phyloP scores from a whole-genome alignment of 2,888 invertebrate species.

The Euplexia lucipara region DNA sequence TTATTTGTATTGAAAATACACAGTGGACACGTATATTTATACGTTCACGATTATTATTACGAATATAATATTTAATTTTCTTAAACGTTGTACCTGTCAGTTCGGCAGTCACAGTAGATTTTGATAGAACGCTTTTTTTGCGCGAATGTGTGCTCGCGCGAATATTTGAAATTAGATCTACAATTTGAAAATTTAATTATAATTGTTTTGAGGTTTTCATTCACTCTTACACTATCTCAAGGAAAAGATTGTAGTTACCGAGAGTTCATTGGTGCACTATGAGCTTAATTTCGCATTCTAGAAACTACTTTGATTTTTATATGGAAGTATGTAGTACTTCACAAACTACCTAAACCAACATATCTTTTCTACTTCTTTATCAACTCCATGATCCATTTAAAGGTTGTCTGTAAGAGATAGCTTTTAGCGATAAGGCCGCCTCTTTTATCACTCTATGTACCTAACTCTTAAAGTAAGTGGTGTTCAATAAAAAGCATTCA shows the following conservation, averaged over 20 bases:
- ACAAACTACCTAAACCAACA: no score
- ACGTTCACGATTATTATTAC: slow-evolving; percentile 8
- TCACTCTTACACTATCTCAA: neutral
- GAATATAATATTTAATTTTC: slow-evolving; percentile 34
- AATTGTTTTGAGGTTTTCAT: neutral
- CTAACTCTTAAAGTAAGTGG: no score
- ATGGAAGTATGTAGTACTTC: no score
- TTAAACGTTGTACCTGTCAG: slow-evolving; percentile 33
- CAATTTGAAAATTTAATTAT: neutral
- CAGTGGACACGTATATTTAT: slow-evolving; percentile 14
- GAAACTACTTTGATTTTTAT: no score
- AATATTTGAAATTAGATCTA: neutral
- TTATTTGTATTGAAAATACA: slow-evolving; percentile 38
- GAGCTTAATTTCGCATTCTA: no score
- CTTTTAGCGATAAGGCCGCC: no score
- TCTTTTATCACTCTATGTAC: no score
- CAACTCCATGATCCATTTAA: no score
- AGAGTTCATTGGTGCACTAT: no score
- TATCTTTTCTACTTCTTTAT: no score
- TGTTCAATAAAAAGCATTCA: no score
- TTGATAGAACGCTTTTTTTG: slow-evolving; percentile 32
- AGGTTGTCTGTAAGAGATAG: no score
- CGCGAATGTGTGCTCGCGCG: slow-evolving; percentile 1
- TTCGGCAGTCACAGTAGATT: slow-evolving; percentile 21
- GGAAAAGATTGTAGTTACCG: neutral